Base-by-base conservation (phyloP, 1,140 invertebrate genomes). In the Tetranychus urticae region DNA sequence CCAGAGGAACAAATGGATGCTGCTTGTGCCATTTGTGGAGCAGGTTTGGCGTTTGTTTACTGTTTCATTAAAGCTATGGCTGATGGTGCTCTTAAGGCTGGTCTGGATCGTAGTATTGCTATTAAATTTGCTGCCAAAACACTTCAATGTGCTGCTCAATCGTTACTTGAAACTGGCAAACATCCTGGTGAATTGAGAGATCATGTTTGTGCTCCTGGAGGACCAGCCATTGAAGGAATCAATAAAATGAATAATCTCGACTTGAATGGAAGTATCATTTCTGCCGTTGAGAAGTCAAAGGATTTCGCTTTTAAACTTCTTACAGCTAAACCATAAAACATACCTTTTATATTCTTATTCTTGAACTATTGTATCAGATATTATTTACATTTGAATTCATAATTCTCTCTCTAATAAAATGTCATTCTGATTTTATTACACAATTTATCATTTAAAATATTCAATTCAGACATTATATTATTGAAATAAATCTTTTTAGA, bases 191-290 rank as follows among this genome's bases (percentile, higher is more conserved):
- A 70, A 42, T 65, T 77, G 37, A 74, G 75, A 65, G 77, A 77
- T 56, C 71, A 69, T 52, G 78, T 81, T 5, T 78, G 77, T 65
- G 77, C 77, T 52, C 77, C 78, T 61, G 76, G 72, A 14, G 80
- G 80, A 58, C 76, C 84, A 3, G 93, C 91, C 0, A 89, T 92
- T 42, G 79, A 84, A 48, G 91, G 81, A 1, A 78, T 94, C 56
- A 83, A 88, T 70, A 79, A 81, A 68, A 76, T 97, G 45, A 92
- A 97, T 71, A 77, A 82, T 66, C 78, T 81, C 66, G 84, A 71
- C 76, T 72, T 85, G 82, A 68, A 80, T 81, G 70, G 78, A 54
- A 79, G 85, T 1, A 70, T 97, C 23, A 90, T 94, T 61, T 83
- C 83, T 34, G 91, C 92, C 35, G 80, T 97, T 46, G 85, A 90